Conservation (phyloP, 2,797 vertebrate genomes). For the Nasua narica region DNA sequence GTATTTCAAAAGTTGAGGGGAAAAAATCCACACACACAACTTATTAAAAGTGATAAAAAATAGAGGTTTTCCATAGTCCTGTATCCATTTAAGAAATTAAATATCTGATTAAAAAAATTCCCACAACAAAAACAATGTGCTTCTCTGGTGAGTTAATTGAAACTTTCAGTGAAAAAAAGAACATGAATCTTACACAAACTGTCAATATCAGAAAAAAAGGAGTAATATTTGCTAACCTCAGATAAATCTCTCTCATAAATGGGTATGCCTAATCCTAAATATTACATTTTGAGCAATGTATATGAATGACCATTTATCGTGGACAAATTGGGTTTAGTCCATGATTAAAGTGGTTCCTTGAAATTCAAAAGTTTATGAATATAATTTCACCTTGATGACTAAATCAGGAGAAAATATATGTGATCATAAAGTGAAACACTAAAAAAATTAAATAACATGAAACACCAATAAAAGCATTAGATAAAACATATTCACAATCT, state of each 20-base stretch:
- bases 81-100: not conserved
- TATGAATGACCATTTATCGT: not conserved
- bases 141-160: not conserved
- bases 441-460: not conserved
- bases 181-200: not conserved
- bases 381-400: not conserved
- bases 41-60: not conserved
- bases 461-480: not conserved
- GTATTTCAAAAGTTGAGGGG: not conserved
- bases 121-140: not conserved
- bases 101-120: not conserved
- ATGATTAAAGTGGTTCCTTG: not conserved
- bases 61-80: not conserved
- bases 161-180: not conserved
- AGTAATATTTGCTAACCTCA: not conserved
- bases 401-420: not conserved
- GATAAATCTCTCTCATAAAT: not conserved
- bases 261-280: not conserved
- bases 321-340: not conserved
- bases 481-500: not conserved
- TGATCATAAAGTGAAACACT: not conserved
- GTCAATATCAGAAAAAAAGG: not conserved
- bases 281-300: not conserved
- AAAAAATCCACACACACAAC: not conserved
- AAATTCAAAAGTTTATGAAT: not conserved